Evolutionary conservation across 2,113 vertebrate species (phyloP).

Genomic region (Pavo muticus): DNA sequence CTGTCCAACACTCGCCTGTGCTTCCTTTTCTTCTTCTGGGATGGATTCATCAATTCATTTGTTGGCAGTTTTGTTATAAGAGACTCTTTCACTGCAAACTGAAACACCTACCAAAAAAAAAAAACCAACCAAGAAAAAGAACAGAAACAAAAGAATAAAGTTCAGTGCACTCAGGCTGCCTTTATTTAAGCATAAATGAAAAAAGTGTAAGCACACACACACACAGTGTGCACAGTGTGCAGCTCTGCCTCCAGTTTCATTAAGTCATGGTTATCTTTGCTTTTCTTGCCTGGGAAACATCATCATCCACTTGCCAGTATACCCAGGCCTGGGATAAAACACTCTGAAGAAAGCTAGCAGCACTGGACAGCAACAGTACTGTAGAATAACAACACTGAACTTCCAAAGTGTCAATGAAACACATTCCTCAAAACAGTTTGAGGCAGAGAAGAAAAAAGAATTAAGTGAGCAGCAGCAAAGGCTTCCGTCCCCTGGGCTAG

Average conservation of each 20-base stretch:
- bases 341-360: rapidly evolving
- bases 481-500: background rate
- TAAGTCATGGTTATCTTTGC: rapidly evolving
- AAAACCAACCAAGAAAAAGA: too few relatives aligned
- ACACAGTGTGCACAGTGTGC: background rate
- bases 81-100: constrained; percentile 95
- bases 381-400: background rate
- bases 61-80: constrained; percentile 92
- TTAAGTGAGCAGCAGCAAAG: background rate
- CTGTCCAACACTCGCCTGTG: constrained; percentile 85
- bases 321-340: background rate
- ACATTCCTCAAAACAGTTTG: rapidly evolving
- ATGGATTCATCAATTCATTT: constrained; percentile 90
- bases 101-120: constrained; percentile 86
- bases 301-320: too few relatives aligned
- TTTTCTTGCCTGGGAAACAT: background rate
- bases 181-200: background rate
- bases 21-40: constrained; percentile 98
- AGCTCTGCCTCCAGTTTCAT: background rate
- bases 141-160: background rate
- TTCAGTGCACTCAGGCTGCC: background rate
- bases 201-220: background rate
- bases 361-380: background rate
- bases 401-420: background rate
- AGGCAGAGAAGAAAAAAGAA: background rate